phyloP scores from a whole-genome alignment of 2,797 vertebrate species.

The Chelon auratus region DNA sequence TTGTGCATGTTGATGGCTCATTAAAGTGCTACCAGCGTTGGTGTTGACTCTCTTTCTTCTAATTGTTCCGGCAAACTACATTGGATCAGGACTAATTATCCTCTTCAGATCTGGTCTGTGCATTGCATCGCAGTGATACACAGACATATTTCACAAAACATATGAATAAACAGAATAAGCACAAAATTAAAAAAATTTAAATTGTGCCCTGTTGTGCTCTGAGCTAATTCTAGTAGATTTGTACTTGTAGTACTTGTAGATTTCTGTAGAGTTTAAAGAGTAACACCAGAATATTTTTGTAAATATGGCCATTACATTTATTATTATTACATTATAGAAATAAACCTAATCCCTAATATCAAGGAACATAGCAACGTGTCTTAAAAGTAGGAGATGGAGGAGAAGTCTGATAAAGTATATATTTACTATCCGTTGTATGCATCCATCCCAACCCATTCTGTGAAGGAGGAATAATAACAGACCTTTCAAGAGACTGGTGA shows the following conservation, averaged over 20 bases:
- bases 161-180: background rate
- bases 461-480: background rate
- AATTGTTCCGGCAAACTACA: background rate
- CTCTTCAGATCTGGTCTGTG: background rate
- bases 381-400: too few relatives aligned
- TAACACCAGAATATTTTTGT: background rate
- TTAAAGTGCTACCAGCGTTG: background rate
- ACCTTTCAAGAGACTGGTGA: too few relatives aligned
- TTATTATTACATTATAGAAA: background rate
- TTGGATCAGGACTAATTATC: background rate
- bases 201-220: background rate
- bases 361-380: too few relatives aligned
- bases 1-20: background rate
- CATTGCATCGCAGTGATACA: background rate
- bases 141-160: background rate
- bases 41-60: background rate
- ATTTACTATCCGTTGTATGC: background rate
- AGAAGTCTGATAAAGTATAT: too few relatives aligned
- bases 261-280: background rate
- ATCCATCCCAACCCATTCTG: background rate
- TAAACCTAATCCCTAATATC: background rate
- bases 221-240: background rate
- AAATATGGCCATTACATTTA: background rate
- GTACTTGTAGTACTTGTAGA: too few relatives aligned
- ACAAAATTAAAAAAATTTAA: background rate